These are phyloP conservation scores for Emys orbicularis DNA, from an alignment of 2,797 vertebrate species.

Conservation along the genomic window DNA sequence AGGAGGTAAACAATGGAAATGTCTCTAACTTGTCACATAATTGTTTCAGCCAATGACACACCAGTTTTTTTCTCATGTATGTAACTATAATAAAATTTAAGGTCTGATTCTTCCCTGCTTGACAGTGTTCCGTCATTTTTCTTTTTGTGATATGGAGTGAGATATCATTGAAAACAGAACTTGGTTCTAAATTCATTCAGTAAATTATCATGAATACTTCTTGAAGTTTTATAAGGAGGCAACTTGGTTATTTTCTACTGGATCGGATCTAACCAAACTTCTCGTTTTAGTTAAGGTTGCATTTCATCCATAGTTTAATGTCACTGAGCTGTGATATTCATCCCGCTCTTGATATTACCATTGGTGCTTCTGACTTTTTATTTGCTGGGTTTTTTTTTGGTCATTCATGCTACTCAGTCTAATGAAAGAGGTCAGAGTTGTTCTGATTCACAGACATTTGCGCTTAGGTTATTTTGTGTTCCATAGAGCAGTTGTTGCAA, in stretches of 20 bases:
- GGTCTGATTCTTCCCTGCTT: conserved; percentile 1
- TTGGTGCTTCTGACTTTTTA: neutral
- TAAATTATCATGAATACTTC: neutral
- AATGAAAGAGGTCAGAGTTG: neutral
- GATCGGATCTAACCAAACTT: neutral
- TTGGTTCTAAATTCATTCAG: rapidly evolving
- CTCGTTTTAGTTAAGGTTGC: neutral
- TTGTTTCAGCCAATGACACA: conserved; percentile 31
- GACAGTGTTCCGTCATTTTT: neutral
- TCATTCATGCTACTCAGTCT: neutral
- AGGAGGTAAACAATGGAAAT: neutral
- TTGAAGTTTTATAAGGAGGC: rapidly evolving
- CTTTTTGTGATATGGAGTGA: neutral
- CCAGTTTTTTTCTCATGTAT: conserved; percentile 50
- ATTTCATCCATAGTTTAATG: neutral
- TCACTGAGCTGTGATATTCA: neutral
- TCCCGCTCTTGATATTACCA: neutral
- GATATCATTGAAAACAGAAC: neutral
- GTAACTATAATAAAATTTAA: conserved; percentile 63
- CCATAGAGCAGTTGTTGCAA: neutral
- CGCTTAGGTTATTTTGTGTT: neutral
- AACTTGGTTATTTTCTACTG: neutral
- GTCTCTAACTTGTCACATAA: conserved; percentile 30
- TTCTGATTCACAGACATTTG: neutral
- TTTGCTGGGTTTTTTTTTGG: neutral